Evolutionary conservation across 2,888 invertebrate species (phyloP), one percentile per base, ranked within the genome.

Genomic region (Agrilus mali): DNA sequence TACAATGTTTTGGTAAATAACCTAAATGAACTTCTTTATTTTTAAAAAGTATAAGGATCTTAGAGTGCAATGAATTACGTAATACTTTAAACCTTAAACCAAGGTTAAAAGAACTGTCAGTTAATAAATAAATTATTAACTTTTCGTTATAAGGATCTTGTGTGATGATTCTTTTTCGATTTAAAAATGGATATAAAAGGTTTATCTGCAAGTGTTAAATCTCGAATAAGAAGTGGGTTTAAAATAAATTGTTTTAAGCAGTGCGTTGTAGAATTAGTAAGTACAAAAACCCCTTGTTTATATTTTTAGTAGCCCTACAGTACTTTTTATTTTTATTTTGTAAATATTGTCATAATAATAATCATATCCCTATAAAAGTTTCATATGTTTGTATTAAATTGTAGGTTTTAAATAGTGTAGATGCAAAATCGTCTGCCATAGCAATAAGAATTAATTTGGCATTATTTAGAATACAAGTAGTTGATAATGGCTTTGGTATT

Each of bases 401-500:
- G 10, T 47, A 83, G 82, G 72, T 82, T 27, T 68, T 74, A 47
- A 86, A 86, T 65, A 72, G 82, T 20, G 60, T 86, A 47, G 82
- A 85, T 64, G 82, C 82, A 8, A 71, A 72, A 48, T 74, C 86
- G 2, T 76, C 75, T 14, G 77, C 79, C 17, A 74, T 88, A 44
- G 83, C 82, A 15, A 70, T 86, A 41, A 70, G 84, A 55, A 60
- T 86, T 17, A 69, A 84, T 60, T 63, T 78, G 20, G 59, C 66
- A 43, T 69, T 73, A 47, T 72, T 71, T 53, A 72, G 70, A 50
- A 70, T 88, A 50, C 82, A 83, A 72, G 80, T 87, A 6, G 71
- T 86, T 33, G 88, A 88, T 59, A 85, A 87, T 68, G 87, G 87
- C 2, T 53, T 50, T 52, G 88, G 88, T 2, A 75, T 88, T 27